A percentile compares a stretch with the other conserved stretches of the same genome.
phyloP scores from a whole-genome alignment of 2,113 vertebrate species.

The Cynoglossus semilaevis region DNA sequence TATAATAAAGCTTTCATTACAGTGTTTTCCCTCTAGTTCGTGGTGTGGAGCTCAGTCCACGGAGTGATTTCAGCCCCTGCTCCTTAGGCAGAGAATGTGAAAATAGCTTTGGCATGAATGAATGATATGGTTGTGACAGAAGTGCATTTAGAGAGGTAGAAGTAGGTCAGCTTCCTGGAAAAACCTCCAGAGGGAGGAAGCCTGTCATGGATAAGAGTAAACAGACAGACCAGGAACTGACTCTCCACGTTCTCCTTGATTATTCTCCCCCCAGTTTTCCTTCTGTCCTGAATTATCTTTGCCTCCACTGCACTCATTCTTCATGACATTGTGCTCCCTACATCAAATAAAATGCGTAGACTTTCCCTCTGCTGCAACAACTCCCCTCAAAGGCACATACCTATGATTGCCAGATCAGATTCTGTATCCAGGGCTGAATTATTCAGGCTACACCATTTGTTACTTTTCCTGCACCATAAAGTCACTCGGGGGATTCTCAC shows the following conservation, averaged over 20 bases:
- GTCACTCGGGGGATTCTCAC: conserved; percentile 34
- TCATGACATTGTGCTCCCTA: conserved; percentile 12
- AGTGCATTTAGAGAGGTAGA: conserved; percentile 54
- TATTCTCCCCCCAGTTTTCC: conserved; percentile 23
- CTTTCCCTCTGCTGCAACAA: conserved; percentile 26
- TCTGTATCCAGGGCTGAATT: conserved; percentile 50
- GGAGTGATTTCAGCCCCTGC: conserved; percentile 10
- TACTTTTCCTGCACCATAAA: conserved; percentile 48
- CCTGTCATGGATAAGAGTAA: conserved; percentile 50
- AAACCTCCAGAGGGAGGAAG: conserved; percentile 48
- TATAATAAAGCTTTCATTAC: not conserved
- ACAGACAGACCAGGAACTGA: conserved; percentile 30
- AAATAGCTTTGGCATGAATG: conserved; percentile 37
- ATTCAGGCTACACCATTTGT: conserved; percentile 62
- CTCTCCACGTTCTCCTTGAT: conserved; percentile 34
- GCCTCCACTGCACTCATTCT: conserved; percentile 16
- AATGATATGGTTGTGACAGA: conserved; percentile 54
- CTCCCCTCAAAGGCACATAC: conserved; percentile 7
- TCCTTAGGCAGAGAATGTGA: conserved; percentile 24
- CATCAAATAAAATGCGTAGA: conserved; percentile 20
- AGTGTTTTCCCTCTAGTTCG: not conserved
- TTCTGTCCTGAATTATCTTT: conserved; percentile 28
- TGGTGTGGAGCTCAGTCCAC: conserved; percentile 1
- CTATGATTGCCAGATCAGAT: conserved; percentile 42
- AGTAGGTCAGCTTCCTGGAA: conserved; percentile 72